Evolutionary conservation across 2,888 invertebrate genomes (phyloP).

Genomic region (Neoscelio sp.): DNA sequence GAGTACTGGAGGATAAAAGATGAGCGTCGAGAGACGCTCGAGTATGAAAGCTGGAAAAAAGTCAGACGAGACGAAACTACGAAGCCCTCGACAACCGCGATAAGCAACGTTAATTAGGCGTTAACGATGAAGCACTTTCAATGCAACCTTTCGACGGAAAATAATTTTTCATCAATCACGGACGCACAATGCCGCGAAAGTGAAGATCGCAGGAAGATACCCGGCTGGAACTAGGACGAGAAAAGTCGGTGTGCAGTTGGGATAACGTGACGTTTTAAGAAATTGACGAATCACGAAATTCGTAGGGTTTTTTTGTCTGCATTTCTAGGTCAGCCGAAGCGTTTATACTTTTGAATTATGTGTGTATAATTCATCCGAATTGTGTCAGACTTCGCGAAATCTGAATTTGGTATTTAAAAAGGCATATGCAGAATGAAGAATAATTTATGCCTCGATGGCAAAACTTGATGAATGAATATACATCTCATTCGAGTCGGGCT

Average conservation of each 20-base stretch:
- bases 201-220: background rate
- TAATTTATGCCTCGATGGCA: constrained; percentile 2
- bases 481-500: constrained; percentile 1
- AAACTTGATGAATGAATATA: constrained; percentile 36
- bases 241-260: background rate
- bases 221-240: background rate
- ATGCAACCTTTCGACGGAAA: background rate
- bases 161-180: background rate
- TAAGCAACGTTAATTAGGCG: constrained; percentile 62
- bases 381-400: too few relatives aligned
- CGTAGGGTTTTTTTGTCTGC: too few relatives aligned
- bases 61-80: constrained; percentile 21
- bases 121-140: constrained; percentile 21
- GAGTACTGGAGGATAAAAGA: constrained; percentile 40
- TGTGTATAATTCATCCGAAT: too few relatives aligned
- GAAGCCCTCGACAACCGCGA: constrained; percentile 44
- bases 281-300: too few relatives aligned
- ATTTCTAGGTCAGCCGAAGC: too few relatives aligned
- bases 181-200: too few relatives aligned
- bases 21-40: constrained; percentile 35
- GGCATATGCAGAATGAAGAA: background rate
- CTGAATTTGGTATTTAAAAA: too few relatives aligned
- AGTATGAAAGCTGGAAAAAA: constrained; percentile 17
- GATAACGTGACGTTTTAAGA: too few relatives aligned
- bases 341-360: too few relatives aligned